Percentiles rank a stretch among this genome's conserved stretches.
Evolutionary conservation across 2,113 vertebrate species (phyloP).

Genomic region (Orientallactaga bullata): DNA sequence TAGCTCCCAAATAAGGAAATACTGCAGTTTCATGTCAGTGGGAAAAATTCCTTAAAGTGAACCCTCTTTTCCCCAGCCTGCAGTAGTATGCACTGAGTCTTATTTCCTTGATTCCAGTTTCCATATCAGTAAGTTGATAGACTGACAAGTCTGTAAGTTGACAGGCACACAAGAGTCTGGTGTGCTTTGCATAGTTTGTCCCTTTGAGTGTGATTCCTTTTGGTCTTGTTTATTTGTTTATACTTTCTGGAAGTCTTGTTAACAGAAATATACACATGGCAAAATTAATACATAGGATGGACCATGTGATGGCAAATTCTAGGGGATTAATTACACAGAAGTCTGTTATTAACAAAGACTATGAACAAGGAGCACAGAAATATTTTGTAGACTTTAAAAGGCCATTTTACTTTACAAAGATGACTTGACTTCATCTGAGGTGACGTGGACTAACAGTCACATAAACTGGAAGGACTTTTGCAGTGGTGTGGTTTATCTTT

Average conservation of each 20-base stretch:
- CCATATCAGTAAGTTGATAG: background rate
- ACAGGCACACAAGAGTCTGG: constrained; percentile 28
- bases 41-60: constrained; percentile 47
- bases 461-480: background rate
- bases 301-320: constrained; percentile 59
- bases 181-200: constrained; percentile 41
- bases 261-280: constrained; percentile 66
- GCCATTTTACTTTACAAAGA: constrained; percentile 63
- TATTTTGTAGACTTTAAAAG: constrained; percentile 61
- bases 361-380: constrained; percentile 58
- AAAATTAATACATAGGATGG: constrained; percentile 24
- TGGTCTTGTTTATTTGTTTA: constrained; percentile 77
- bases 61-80: constrained; percentile 40
- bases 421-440: constrained; percentile 52
- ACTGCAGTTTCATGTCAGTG: constrained; percentile 68
- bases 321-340: constrained; percentile 73
- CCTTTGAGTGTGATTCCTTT: constrained; percentile 38
- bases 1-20: constrained; percentile 67
- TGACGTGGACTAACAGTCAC: constrained; percentile 48
- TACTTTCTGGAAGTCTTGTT: constrained; percentile 66
- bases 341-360: constrained; percentile 72
- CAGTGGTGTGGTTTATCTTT: constrained; percentile 8
- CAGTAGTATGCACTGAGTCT: background rate
- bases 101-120: constrained; percentile 21
- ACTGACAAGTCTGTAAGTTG: background rate